These are phyloP conservation scores for Liopterus haemorrhoidalis DNA, from an alignment of 2,888 invertebrate species.

Conservation along the genomic window DNA sequence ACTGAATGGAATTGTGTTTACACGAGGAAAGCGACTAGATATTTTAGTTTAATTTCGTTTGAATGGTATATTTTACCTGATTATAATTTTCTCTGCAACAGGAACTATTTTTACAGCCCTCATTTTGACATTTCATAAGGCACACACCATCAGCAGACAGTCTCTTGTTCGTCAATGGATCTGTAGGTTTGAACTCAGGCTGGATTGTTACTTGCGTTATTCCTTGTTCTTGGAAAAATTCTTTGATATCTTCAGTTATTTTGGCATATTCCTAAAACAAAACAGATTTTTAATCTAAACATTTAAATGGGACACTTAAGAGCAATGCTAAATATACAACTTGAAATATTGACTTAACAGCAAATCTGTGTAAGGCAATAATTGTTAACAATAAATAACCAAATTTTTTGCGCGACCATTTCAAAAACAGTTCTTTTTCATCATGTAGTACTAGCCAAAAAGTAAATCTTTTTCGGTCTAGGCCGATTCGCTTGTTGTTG, in stretches of 20 bases:
- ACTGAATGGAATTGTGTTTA: no score
- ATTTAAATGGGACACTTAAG: not conserved
- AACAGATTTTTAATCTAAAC: constrained; percentile 12
- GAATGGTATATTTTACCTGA: no score
- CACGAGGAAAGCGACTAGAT: no score
- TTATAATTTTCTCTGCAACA: no score
- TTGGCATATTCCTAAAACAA: constrained; percentile 48
- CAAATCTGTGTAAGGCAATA: not conserved
- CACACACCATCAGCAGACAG: constrained; percentile 38
- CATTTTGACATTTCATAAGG: constrained; percentile 45
- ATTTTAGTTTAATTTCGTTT: no score
- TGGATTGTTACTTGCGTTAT: constrained; percentile 81
- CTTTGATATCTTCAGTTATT: constrained; percentile 57
- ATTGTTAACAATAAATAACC: not conserved
- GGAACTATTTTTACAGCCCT: constrained; percentile 43
- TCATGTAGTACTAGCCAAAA: no score
- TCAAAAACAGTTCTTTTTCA: no score
- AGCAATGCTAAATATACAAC: not conserved
- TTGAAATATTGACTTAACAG: not conserved
- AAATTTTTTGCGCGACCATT: not conserved
- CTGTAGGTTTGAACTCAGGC: constrained; percentile 62
- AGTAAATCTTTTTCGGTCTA: no score
- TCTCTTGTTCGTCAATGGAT: constrained; percentile 29
- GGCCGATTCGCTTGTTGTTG: no score
- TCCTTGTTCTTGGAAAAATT: constrained; percentile 73